Evolutionary conservation across 1,140 invertebrate genomes (phyloP).

Genomic region (Drosophila subobscura): DNA sequence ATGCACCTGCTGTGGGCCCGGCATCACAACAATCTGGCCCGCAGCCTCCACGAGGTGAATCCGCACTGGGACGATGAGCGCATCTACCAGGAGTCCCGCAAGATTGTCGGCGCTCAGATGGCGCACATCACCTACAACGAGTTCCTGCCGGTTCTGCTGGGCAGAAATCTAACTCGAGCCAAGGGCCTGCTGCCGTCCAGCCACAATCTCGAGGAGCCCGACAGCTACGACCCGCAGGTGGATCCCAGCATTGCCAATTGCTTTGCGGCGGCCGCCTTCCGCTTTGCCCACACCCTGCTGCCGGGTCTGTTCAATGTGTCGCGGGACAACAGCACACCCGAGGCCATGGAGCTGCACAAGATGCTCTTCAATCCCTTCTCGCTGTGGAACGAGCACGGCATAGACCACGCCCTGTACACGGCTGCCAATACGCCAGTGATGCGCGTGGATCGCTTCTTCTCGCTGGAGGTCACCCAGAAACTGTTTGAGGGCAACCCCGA

Average conservation of each 20-base stretch:
- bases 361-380: conserved; percentile 93
- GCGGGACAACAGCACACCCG: conserved; percentile 86
- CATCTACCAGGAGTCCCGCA: conserved; percentile 91
- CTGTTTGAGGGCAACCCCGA: conserved; percentile 87
- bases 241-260: conserved; percentile 94
- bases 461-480: conserved; percentile 86
- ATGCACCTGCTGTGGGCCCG: conserved; percentile 92
- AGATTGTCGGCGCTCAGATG: conserved; percentile 92
- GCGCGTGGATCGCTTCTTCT: conserved; percentile 88
- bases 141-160: conserved; percentile 92
- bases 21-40: conserved; percentile 92
- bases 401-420: conserved; percentile 87
- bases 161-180: conserved; percentile 86
- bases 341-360: conserved; percentile 89
- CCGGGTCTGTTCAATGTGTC: conserved; percentile 89
- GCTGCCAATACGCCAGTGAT: conserved; percentile 88
- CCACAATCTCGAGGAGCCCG: conserved; percentile 60
- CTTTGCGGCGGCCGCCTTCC: conserved; percentile 95
- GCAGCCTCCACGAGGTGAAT: conserved; percentile 87
- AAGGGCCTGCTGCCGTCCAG: conserved; percentile 86
- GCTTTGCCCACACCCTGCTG: conserved; percentile 95
- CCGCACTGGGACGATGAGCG: conserved; percentile 92
- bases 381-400: conserved; percentile 86
- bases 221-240: conserved; percentile 88
- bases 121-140: conserved; percentile 96